phyloP scores from a whole-genome alignment of 2,113 vertebrate species.

The Glaucidium brasilianum region DNA sequence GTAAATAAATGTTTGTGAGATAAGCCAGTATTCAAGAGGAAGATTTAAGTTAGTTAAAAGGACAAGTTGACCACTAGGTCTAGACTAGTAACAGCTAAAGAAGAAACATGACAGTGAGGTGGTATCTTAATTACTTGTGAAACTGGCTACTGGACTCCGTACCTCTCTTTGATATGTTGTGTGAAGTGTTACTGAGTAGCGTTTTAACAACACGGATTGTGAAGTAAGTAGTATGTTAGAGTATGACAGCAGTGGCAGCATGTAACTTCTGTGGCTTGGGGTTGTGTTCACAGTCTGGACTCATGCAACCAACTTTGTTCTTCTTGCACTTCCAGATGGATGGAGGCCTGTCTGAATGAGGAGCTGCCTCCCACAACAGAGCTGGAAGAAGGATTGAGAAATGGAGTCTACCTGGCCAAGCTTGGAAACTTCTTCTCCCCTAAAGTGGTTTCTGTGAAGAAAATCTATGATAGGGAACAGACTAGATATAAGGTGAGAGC shows the following conservation, averaged over 20 bases:
- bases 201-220: background rate
- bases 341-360: constrained; percentile 95
- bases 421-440: constrained; percentile 97
- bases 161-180: background rate
- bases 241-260: background rate
- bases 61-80: background rate
- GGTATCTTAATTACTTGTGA: background rate
- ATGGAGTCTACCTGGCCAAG: constrained; percentile 96
- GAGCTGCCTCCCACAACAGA: constrained; percentile 95
- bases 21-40: background rate
- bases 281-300: background rate
- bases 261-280: background rate
- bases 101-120: background rate
- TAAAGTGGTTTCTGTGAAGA: constrained; percentile 92
- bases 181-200: background rate
- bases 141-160: background rate
- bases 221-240: background rate
- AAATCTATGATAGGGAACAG: constrained; percentile 97
- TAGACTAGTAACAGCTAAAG: background rate
- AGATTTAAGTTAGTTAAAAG: background rate
- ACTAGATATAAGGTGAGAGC: constrained; percentile 90
- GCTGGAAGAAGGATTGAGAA: constrained; percentile 93
- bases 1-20: background rate
- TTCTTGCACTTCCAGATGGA: constrained; percentile 82
- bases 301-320: background rate